These are phyloP conservation scores for Myocastor coypus DNA, from an alignment of 2,113 vertebrate genomes.

Conservation along the genomic window DNA sequence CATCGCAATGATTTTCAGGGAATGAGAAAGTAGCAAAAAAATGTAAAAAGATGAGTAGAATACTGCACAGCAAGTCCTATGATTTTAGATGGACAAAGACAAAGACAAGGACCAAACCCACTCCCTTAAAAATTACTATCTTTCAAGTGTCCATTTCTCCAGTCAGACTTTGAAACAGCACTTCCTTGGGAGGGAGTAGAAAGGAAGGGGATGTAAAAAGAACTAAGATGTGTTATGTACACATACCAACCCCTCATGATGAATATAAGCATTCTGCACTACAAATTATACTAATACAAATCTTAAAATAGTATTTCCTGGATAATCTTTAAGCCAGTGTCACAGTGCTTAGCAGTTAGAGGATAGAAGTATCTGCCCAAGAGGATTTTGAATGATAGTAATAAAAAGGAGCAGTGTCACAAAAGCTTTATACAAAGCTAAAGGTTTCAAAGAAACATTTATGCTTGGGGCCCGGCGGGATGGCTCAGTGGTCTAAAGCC, in stretches of 20 bases:
- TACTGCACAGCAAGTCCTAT: not conserved
- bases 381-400: not conserved
- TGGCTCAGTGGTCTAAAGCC: too few species aligned
- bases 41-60: not conserved
- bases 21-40: constrained; percentile 10
- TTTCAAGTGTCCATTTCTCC: not conserved
- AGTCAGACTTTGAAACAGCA: not conserved
- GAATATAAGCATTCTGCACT: not conserved
- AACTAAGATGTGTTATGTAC: not conserved
- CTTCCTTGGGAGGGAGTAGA: not conserved
- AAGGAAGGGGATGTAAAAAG: not conserved
- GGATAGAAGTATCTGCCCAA: not conserved
- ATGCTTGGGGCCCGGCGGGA: too few species aligned
- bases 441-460: constrained; percentile 40
- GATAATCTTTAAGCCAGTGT: not conserved
- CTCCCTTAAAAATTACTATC: not conserved
- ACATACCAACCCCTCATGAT: not conserved
- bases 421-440: not conserved
- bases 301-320: not conserved
- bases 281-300: not conserved
- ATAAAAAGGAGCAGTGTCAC: not conserved
- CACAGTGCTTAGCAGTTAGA: not conserved
- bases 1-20: constrained; percentile 53
- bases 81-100: not conserved
- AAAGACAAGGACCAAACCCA: not conserved